Evolutionary conservation across 2,113 vertebrate species (phyloP), one percentile per base, ranked within the genome.

Genomic region (Motacilla tschutschensis): DNA sequence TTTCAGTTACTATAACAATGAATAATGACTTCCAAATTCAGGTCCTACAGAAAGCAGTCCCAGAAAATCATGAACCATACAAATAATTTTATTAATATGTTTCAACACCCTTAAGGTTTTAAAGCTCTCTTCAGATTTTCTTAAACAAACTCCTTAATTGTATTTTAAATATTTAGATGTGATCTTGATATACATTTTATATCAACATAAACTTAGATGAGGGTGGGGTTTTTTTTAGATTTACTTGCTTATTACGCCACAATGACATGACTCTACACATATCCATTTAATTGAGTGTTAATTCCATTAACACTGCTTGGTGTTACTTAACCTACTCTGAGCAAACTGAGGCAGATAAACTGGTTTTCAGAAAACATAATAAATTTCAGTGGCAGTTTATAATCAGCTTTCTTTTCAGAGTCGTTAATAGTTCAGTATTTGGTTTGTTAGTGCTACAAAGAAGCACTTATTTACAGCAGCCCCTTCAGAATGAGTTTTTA

Each of bases 311-410:
- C 57, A 21, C 58, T 54, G 21, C 38, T 72, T 43, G 38, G 28
- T 79, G 21, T 83, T 84, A 58, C 58, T 75, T 76, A 64, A 73
- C 9, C 35, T 51, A 31, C 50, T 62, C 66, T 16, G 18, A 79
- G 55, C 64, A 82, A 86, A 91, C 16, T 28, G 35, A 76, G 57
- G 84, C 50, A 88, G 81, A 36, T 60, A 21, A 91, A 87, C 79
- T 47, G 55, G 82, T 79, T 90, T 73, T 36, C 47, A 82, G 40
- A 73, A 82, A 90, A 91, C 93, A 77, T 18, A 79, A 71, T 38
- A 55, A 2, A 21, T 71, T 83, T 75, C 58, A 83, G 17, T 46
- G 19, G 43, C n/a, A 87, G 36, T 40, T 77, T 36, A 29, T 57
- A 85, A 46, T 41, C 83, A 79, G 16, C 14, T 44, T 57, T 71